A percentile compares a stretch with the other conserved stretches of the same genome.
Conservation (phyloP, 2,113 vertebrate genomes). For the Chinchilla lanigera region DNA sequence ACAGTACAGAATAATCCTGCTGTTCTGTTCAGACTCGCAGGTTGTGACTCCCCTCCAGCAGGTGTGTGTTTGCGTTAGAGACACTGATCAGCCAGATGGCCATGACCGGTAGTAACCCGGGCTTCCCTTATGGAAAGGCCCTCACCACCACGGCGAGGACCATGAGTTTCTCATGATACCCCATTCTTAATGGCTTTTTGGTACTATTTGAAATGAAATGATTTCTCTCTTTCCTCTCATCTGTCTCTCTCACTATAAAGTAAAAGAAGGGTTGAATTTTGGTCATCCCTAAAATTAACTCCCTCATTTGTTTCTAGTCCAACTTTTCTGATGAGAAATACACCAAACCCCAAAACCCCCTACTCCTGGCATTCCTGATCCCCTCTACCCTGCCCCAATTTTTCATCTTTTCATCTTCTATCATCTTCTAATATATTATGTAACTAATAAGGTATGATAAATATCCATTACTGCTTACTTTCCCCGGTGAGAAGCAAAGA, state of each 20-base stretch:
- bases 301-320: background rate
- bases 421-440: background rate
- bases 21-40: background rate
- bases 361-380: background rate
- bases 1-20: background rate
- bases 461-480: background rate
- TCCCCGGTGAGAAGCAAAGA: background rate
- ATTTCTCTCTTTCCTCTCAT: background rate
- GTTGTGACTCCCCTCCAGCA: background rate
- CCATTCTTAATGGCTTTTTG: background rate
- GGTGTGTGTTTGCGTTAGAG: background rate
- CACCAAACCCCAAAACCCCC: background rate
- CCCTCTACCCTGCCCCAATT: background rate
- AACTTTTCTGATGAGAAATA: background rate
- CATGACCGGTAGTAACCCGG: accelerated
- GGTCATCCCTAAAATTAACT: background rate
- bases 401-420: background rate
- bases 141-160: background rate
- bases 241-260: background rate
- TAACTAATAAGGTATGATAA: background rate
- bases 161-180: background rate
- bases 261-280: background rate
- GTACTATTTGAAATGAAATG: slow-evolving; percentile 38
- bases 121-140: background rate
- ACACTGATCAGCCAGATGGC: background rate